phyloP scores from a whole-genome alignment of 1,140 invertebrate genomes.

The Schlechtendalia chinensis region DNA sequence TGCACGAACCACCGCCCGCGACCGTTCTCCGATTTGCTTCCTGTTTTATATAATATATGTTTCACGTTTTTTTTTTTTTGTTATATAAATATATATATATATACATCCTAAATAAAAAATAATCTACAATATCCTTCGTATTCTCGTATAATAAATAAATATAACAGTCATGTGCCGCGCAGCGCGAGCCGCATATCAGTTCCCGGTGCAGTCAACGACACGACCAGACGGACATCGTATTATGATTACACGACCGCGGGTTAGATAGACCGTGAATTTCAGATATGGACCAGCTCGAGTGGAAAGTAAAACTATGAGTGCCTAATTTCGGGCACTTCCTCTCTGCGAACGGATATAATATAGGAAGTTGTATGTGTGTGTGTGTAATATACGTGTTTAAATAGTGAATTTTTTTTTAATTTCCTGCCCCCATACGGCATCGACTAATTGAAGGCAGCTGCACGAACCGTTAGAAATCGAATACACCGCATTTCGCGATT shows the following conservation, averaged over 20 bases:
- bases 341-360: background rate
- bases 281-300: conserved; percentile 14
- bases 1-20: background rate
- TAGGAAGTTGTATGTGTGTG: background rate
- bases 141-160: background rate
- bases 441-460: background rate
- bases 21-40: conserved; percentile 12
- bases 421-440: background rate
- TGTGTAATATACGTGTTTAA: too few relatives aligned
- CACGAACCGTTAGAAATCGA: conserved; percentile 14
- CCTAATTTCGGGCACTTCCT: conserved; percentile 13
- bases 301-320: conserved; percentile 12
- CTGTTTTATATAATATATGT: background rate
- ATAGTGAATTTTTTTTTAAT: conserved; percentile 13
- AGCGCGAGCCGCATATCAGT: conserved; percentile 4
- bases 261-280: conserved; percentile 26
- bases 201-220: background rate
- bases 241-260: background rate
- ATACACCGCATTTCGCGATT: background rate
- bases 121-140: background rate
- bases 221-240: background rate
- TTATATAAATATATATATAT: background rate
- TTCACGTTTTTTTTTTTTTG: background rate
- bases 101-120: background rate
- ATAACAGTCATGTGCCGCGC: background rate